Conservation (phyloP, 2,113 vertebrate species). For the Cryptotis parvus region DNA sequence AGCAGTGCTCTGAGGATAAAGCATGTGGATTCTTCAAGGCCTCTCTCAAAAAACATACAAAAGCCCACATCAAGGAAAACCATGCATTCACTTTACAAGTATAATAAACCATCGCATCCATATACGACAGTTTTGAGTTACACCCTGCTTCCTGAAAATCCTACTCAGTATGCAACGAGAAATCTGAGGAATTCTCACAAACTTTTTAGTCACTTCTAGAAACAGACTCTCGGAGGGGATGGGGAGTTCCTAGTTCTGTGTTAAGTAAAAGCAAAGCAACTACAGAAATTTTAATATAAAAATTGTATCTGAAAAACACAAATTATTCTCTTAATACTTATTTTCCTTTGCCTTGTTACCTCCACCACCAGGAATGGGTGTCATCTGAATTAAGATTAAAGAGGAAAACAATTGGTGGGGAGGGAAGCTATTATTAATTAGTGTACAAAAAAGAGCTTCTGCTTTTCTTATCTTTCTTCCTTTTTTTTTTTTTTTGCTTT, state of each 20-base stretch:
- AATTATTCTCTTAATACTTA: not conserved
- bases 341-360: not conserved
- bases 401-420: not conserved
- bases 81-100: not conserved
- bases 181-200: not conserved
- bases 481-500: too few relatives aligned
- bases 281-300: not conserved
- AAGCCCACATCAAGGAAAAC: slow-evolving; percentile 8
- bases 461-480: not conserved
- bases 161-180: not conserved
- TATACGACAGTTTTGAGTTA: not conserved
- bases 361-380: not conserved
- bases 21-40: not conserved
- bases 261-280: not conserved
- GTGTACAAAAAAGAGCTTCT: not conserved
- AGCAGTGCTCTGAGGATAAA: not conserved
- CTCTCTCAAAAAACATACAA: not conserved
- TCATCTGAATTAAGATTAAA: not conserved
- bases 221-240: slow-evolving; percentile 31
- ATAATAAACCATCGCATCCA: not conserved
- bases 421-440: not conserved
- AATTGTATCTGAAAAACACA: slow-evolving; percentile 1
- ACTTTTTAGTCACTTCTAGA: slow-evolving; percentile 45
- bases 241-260: slow-evolving; percentile 61
- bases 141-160: slow-evolving; percentile 19